Base-by-base conservation (phyloP, 2,888 invertebrate genomes). In the Lingula anatina region DNA sequence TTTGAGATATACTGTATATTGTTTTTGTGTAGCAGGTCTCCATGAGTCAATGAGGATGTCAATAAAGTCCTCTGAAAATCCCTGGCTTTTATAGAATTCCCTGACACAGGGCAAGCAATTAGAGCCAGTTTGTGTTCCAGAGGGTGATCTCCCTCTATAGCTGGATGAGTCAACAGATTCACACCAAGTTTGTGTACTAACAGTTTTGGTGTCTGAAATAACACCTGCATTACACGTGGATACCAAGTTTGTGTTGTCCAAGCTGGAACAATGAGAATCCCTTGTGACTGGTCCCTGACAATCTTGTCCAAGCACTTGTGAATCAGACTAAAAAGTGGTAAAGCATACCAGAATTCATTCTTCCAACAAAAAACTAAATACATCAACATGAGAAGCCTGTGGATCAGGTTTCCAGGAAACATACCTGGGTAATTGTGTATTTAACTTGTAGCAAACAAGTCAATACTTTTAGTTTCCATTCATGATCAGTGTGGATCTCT, bases 31-130 rank as follows among this genome's bases (percentile, higher is more conserved):
- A 15, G 42, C 27, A 12, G 26, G 20, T 24, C 50, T 20, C 55
- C 55, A 55, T 5, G 51, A 47, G n/a, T 26, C 42, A 24, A 41
- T 27, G 28, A 50, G 42, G 23, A 50, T 41, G 18, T 46, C n/a
- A 28, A n/a, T 24, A 41, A 46, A 27, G 12, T 37, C 21, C 20
- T 12, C 25, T 21, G 28, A 46, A 46, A 40, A 20, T 20, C 26
- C 42, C 42, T 26, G 21, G 31, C 24, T 50, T 40, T 27, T 7
- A 5, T 27, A 23, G n/a, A 23, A 21, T 25, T n/a, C 24, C 47
- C 47, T 5, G 43, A 47, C 28, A 49, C 20, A 20, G 18, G 7
- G 23, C 39, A 46, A 20, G 46, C 53, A 36, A 44, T 31, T 12
- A 47, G 47, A 20, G 36, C 35, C 21, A 53, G 42, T 21, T 53